Evolutionary conservation across 37 sponge, comb jelly and placozoan species (phyloP).

Genomic region (Tethya wilhelma): DNA sequence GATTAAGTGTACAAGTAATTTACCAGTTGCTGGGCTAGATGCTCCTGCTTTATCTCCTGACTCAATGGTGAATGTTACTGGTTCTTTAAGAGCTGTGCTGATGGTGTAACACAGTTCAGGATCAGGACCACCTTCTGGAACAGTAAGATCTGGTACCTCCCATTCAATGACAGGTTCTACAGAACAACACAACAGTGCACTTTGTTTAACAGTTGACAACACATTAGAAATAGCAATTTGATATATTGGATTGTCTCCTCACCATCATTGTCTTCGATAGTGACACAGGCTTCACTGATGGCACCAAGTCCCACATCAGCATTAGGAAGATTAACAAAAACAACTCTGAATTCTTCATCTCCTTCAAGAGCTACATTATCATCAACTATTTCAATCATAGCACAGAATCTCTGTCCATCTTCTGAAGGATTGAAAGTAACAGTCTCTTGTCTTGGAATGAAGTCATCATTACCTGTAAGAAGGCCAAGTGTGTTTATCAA

Average conservation of each 20-base stretch:
- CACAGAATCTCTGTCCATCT: background rate
- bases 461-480: no score
- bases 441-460: no score
- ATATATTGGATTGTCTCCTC: no score
- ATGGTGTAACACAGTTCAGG: no score
- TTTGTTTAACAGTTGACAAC: no score
- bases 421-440: no score
- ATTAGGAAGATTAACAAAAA: constrained; percentile 1
- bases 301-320: constrained; percentile 16
- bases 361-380: constrained; percentile 17
- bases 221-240: no score
- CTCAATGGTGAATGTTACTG: constrained; percentile 3
- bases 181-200: no score
- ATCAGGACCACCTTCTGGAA: background rate
- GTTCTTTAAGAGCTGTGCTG: no score
- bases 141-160: no score
- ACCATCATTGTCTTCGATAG: constrained; percentile 35
- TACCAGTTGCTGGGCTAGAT: background rate
- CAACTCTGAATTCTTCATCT: constrained; percentile 7
- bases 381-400: background rate
- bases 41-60: background rate
- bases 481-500: no score
- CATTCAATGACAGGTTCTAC: no score
- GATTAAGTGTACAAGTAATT: background rate
- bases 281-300: background rate